phyloP scores from a whole-genome alignment of 2,888 invertebrate species.

The Cantharis rustica region DNA sequence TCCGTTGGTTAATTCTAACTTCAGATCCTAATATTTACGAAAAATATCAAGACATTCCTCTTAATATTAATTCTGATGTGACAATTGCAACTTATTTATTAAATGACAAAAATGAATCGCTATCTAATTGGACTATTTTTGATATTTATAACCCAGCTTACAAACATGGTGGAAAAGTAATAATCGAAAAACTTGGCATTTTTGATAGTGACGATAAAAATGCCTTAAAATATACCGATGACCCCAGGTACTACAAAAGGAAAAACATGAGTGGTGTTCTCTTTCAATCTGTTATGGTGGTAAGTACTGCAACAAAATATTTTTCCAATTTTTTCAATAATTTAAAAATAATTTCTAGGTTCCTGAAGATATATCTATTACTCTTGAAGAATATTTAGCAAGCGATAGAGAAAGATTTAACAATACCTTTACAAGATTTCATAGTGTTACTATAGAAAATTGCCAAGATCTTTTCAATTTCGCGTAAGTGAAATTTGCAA shows the following conservation, averaged over 20 bases:
- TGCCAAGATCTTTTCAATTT: constrained; percentile 70
- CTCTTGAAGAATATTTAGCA: constrained; percentile 60
- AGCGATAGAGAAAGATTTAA: constrained; percentile 59
- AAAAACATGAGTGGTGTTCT: constrained; percentile 62
- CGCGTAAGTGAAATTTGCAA: constrained; percentile 56
- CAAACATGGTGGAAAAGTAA: constrained; percentile 59
- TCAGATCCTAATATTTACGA: constrained; percentile 41
- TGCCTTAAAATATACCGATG: constrained; percentile 33
- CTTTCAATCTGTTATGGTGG: constrained; percentile 63
- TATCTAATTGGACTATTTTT: constrained; percentile 48
- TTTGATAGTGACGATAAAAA: constrained; percentile 51
- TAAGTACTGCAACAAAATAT: constrained; percentile 38
- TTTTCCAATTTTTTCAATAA: not conserved
- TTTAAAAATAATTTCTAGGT: constrained; percentile 34
- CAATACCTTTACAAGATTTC: constrained; percentile 68
- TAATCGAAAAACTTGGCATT: constrained; percentile 58
- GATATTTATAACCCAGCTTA: constrained; percentile 64
- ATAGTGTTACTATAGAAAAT: constrained; percentile 63
- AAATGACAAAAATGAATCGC: constrained; percentile 14
- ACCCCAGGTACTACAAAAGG: constrained; percentile 46
- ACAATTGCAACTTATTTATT: constrained; percentile 45
- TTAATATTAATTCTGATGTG: constrained; percentile 59
- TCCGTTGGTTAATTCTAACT: constrained; percentile 55
- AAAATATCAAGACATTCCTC: constrained; percentile 50
- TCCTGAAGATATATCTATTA: constrained; percentile 52